Base-by-base conservation (phyloP, 1,140 invertebrate genomes). In the Drosophila leontia region DNA sequence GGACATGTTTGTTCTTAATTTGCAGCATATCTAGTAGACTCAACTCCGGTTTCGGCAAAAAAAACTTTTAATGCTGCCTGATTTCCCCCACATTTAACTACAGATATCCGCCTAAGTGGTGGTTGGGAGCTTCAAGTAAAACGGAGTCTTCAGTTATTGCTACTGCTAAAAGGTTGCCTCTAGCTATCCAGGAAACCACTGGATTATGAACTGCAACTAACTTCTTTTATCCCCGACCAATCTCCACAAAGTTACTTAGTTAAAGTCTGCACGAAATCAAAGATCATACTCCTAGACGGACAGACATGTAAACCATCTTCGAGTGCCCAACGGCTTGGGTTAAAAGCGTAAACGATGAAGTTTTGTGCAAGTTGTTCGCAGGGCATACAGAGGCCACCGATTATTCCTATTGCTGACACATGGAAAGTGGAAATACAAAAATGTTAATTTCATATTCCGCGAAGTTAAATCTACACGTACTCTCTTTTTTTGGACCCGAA, bases 231-330 rank as follows among this genome's bases (percentile, higher is more conserved):
- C 17, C 11, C 42, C 12, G 4, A 8, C 13, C 42, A 39, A 23
- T 58, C 13, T 7, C 26, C 53, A 39, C 32, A 51, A 86, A 79
- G 78, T 72, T 86, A 69, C 78, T 65, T 78, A 86, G 82, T 86
- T 86, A 74, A 82, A 78, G 82, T 65, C 70, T 86, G 70, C 82
- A 79, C 61, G 62, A 86, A 85, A 86, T 86, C 82, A 86, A 79
- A 86, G 61, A 78, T 70, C 65, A 77, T 45, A 77, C 37, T 42
- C 44, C 19, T 23, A 41, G 50, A 60, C 37, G 57, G 35, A 58
- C 70, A 75, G 51, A 69, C 70, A 74, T 68, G 63, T 47, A 34
- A 65, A 65, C 39, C 68, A 26, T 57, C 47, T 32, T 76, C 37
- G 56, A 78, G 72, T 76, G 72, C 47, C 37, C 42, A 41, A 13